Percentiles rank a stretch among this genome's conserved stretches.
phyloP scores from a whole-genome alignment of 2,797 vertebrate genomes.

The Anniella stebbinsi region DNA sequence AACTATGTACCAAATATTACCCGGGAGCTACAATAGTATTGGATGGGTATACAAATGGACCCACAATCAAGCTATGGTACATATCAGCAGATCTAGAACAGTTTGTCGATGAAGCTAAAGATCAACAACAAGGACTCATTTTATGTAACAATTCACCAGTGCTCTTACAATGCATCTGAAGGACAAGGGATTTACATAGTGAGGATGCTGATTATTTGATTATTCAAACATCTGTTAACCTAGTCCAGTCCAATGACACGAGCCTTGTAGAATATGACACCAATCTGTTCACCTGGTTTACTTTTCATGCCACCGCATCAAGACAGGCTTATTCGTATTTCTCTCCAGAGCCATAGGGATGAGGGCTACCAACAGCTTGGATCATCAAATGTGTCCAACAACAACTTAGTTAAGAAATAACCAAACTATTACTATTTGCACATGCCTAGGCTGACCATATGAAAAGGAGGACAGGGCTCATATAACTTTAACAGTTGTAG shows the following conservation, averaged over 20 bases:
- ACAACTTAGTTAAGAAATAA: neutral
- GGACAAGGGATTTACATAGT: neutral
- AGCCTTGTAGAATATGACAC: neutral
- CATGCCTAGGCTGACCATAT: too few species aligned
- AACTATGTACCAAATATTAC: neutral
- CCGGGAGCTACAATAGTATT: neutral
- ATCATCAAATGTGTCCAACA: neutral
- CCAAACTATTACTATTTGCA: conserved; percentile 3
- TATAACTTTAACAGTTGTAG: too few species aligned
- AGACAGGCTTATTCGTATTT: neutral
- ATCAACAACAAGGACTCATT: neutral
- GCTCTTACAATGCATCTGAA: neutral
- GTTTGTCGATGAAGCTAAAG: neutral
- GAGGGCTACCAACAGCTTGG: neutral
- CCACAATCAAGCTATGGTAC: neutral
- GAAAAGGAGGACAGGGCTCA: too few species aligned
- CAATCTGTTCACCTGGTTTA: neutral
- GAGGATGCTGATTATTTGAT: neutral
- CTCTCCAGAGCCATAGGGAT: neutral
- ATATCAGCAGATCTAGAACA: neutral
- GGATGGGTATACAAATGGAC: neutral
- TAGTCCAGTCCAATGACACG: neutral
- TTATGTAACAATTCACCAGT: neutral
- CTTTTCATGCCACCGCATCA: neutral
- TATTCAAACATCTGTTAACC: neutral